Conservation (phyloP, 2,888 invertebrate genomes). For the Stenotaenia linearis region DNA sequence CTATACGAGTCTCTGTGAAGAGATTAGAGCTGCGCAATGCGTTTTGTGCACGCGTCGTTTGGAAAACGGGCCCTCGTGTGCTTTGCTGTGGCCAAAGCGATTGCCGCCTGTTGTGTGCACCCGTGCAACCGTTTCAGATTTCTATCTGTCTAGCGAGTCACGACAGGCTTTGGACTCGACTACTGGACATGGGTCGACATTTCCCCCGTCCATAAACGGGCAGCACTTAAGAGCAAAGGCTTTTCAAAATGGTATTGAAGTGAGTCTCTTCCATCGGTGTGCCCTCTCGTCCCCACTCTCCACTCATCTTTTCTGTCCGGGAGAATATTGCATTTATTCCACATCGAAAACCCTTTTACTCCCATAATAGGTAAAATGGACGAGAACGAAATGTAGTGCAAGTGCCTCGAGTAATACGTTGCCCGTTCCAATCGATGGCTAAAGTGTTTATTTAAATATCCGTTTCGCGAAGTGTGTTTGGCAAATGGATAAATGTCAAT, state of each 20-base stretch:
- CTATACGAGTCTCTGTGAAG: slow-evolving; percentile 22
- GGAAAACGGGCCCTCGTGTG: slow-evolving; percentile 11
- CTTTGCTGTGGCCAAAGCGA: slow-evolving; percentile 23
- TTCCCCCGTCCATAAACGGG: slow-evolving; percentile 19
- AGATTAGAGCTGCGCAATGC: neutral
- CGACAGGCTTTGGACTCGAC: slow-evolving; percentile 26
- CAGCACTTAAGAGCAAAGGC: slow-evolving; percentile 5
- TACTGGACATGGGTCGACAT: slow-evolving; percentile 19
- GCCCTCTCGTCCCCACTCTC: neutral
- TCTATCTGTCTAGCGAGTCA: slow-evolving; percentile 20
- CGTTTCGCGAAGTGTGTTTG: neutral
- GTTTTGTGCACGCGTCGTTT: slow-evolving; percentile 8
- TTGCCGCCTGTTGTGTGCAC: slow-evolving; percentile 26
- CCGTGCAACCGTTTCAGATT: slow-evolving; percentile 23
- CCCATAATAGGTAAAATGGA: slow-evolving; percentile 7
- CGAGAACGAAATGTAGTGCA: neutral
- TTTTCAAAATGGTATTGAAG: slow-evolving; percentile 15
- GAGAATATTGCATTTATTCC: slow-evolving; percentile 17
- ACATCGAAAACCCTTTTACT: slow-evolving; percentile 2
- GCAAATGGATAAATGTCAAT: neutral
- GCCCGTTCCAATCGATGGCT: neutral
- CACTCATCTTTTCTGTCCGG: slow-evolving; percentile 1
- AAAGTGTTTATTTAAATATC: neutral
- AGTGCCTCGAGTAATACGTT: slow-evolving; percentile 7
- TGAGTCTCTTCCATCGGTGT: neutral